Conservation (phyloP, 2,797 vertebrate species). For the Sebastes trivittatus region DNA sequence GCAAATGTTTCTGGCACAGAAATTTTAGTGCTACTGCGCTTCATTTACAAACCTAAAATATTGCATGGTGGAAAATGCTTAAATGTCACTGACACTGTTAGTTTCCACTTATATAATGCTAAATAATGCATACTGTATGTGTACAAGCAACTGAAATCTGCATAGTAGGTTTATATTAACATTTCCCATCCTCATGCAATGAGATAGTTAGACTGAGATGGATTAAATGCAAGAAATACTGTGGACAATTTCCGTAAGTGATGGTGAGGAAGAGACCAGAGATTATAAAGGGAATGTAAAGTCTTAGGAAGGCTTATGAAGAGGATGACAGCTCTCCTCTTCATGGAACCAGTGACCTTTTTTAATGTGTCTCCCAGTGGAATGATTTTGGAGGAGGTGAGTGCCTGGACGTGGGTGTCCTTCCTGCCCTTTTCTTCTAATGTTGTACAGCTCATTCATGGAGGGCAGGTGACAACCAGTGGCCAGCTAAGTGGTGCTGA, state of each 20-base stretch:
- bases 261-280: neutral
- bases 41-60: neutral
- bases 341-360: constrained; percentile 50
- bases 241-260: neutral
- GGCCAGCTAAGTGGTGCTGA: constrained; percentile 9
- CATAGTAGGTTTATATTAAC: neutral
- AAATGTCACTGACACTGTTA: neutral
- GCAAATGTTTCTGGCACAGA: neutral
- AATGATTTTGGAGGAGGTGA: constrained; percentile 33
- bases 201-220: neutral
- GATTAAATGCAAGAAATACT: neutral
- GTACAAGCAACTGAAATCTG: neutral
- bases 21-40: neutral
- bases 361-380: constrained; percentile 31
- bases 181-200: neutral
- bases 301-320: constrained; percentile 8
- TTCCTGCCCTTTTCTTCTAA: constrained; percentile 46
- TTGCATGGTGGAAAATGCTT: neutral
- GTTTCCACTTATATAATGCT: neutral
- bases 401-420: constrained; percentile 13
- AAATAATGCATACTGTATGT: neutral
- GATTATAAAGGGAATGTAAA: constrained; percentile 8
- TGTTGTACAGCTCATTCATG: constrained; percentile 41
- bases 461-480: constrained; percentile 35
- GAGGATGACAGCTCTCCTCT: constrained; percentile 36